Evolutionary conservation across 2,888 invertebrate genomes (phyloP), one percentile per base, ranked within the genome.

Genomic region (Chrysolina haemoptera): DNA sequence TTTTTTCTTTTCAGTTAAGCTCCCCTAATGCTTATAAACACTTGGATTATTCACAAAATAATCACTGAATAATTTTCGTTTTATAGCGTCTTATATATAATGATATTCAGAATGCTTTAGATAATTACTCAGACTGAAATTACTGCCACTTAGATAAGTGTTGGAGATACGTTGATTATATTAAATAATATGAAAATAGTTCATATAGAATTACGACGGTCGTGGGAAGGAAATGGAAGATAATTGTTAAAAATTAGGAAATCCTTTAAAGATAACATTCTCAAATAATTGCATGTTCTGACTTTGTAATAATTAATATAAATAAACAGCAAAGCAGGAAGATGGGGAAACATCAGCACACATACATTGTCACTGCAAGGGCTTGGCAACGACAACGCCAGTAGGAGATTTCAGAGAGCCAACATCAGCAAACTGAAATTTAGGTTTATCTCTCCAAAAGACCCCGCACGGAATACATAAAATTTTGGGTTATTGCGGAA

Each of bases 141-240:
- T 12, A 59, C 59, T 59, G 35, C 59, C 35, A n/a, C 35, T 35
- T 27, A 59, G 59, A 59, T 59, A 27, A 16, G 22, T 59, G 59
- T 59, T 59, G 5, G n/a, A 59, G 59, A 59, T 59, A 59, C 27
- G 35, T 59, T 59, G 22, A 59, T 59, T 59, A 14, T 59, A 59
- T 59, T 59, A 59, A 59, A 59, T 27, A 59, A 35, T 59, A 59
- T 59, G 53, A 53, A 53, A 18, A 53, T 53, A 53, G 20, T 27
- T 27, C 1, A 1, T 27, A 59, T 59, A 59, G 27, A 59, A 22
- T 59, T 59, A n/a, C 35, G 6, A 14, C 0, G 27, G 59, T 35
- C 59, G 59, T 59, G 59, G 22, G 59, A 59, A 59, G 35, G 8
- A 59, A 35, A 22, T n/a, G 27, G 35, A 27, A 35, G 27, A 27